phyloP scores from a whole-genome alignment of 2,797 vertebrate species.

The Aulostomus chinensis region DNA sequence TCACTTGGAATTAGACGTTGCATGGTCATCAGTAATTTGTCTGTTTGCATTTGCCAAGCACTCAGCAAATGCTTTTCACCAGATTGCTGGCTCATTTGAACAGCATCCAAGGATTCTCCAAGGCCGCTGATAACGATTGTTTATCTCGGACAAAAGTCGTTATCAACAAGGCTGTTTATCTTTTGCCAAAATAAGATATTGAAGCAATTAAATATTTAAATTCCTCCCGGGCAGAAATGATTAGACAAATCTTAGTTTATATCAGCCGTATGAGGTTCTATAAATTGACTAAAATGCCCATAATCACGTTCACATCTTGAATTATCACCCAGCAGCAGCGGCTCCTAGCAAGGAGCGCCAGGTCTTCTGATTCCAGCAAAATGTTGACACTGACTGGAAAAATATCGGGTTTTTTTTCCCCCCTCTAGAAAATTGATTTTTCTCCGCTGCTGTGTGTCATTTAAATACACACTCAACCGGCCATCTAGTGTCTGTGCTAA shows the following conservation, averaged over 20 bases:
- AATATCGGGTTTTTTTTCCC: background rate
- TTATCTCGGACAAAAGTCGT: slow-evolving; percentile 54
- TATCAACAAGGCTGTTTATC: slow-evolving; percentile 57
- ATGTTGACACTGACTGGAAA: slow-evolving; percentile 22
- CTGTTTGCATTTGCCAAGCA: slow-evolving; percentile 47
- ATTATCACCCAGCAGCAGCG: background rate
- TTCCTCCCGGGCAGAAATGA: slow-evolving; percentile 9
- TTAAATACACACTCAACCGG: slow-evolving; percentile 39
- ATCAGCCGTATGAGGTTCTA: slow-evolving; percentile 11
- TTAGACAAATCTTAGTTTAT: slow-evolving; percentile 4
- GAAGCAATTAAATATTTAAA: slow-evolving; percentile 34
- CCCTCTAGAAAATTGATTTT: slow-evolving; percentile 4
- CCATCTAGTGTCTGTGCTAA: slow-evolving; percentile 57
- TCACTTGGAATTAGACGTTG: slow-evolving; percentile 30
- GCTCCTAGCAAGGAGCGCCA: background rate
- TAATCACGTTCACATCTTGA: slow-evolving; percentile 10
- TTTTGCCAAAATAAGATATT: slow-evolving; percentile 29
- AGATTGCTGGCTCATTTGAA: slow-evolving; percentile 53
- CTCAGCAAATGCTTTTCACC: slow-evolving; percentile 34
- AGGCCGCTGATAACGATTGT: slow-evolving; percentile 46
- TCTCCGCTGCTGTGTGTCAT: slow-evolving; percentile 24
- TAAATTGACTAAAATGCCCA: slow-evolving; percentile 7
- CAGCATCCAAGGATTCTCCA: slow-evolving; percentile 56
- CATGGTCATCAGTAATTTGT: slow-evolving; percentile 38
- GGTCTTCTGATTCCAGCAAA: slow-evolving; percentile 1